Percentiles rank a stretch among this genome's conserved stretches.
Conservation (phyloP, 2,797 vertebrate genomes). For the Melanotaenia boesemani region DNA sequence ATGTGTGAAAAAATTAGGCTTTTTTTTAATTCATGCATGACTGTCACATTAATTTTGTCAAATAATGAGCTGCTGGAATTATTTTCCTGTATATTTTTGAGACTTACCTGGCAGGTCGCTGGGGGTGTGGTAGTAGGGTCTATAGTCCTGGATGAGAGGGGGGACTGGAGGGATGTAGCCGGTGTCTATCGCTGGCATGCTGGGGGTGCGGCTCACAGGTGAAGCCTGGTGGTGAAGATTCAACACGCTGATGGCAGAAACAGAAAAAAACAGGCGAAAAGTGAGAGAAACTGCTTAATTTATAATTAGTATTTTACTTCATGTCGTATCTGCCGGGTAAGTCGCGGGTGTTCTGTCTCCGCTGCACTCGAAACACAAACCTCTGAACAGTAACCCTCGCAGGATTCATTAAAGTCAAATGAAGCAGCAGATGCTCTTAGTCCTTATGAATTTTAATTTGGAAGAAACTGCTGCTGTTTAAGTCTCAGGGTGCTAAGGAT, state of each 20-base stretch:
- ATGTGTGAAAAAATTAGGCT: too few species aligned
- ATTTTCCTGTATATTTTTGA: too few species aligned
- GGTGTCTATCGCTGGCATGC: slow-evolving; percentile 93
- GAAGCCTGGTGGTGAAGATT: slow-evolving; percentile 95
- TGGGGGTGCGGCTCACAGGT: slow-evolving; percentile 93
- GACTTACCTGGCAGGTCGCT: slow-evolving; percentile 92
- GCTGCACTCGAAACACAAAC: slow-evolving; percentile 18
- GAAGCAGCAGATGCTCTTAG: slow-evolving; percentile 30
- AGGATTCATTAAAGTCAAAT: slow-evolving; percentile 42
- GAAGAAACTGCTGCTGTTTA: slow-evolving; percentile 23
- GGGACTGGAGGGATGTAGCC: slow-evolving; percentile 94
- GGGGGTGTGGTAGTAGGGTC: slow-evolving; percentile 95
- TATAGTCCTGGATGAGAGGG: slow-evolving; percentile 96
- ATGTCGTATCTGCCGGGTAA: slow-evolving; percentile 7
- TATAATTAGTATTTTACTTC: slow-evolving; percentile 29
- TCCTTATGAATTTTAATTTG: slow-evolving; percentile 30
- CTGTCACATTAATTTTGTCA: too few species aligned
- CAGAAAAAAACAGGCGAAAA: slow-evolving; percentile 1
- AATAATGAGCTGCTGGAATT: not conserved
- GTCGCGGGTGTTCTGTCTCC: slow-evolving; percentile 1
- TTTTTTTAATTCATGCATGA: too few species aligned
- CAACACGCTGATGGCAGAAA: slow-evolving; percentile 79
- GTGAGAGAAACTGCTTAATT: not conserved
- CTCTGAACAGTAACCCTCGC: slow-evolving; percentile 25
- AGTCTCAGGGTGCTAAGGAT: slow-evolving; percentile 6